Base-by-base conservation (phyloP, 2,888 invertebrate species). In the Xestia rhomboidea region DNA sequence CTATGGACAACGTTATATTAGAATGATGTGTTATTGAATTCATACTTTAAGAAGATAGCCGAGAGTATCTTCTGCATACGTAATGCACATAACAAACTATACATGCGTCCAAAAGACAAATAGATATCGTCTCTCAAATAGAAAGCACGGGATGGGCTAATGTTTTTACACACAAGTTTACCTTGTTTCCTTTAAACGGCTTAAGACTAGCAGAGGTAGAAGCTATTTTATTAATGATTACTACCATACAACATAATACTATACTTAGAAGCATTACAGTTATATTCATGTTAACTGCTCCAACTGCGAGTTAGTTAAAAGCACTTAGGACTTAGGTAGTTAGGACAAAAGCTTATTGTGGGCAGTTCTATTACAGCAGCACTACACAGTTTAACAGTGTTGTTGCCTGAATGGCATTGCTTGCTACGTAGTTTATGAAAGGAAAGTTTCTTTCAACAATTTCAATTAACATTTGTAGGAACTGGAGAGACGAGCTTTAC, bases 311-410 rank as follows among this genome's bases (percentile, higher is more conserved):
- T 60, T 21, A 85, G 76, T 76, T 67, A 51, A 15, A 75, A 82
- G 85, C 68, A 75, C 70, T 82, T 85, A 71, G 76, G 49, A 82
- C 82, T 85, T 46, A 82, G 64, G 49, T 38, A 62, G 66, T 77
- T 82, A 64, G 34, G 41, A 82, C 82, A 75, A 82, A 60, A 76
- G 82, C 82, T 46, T 82, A 82, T 68, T 71, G 82, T 82, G 44
- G 41, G 38, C 34, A 63, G 76, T 75, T 11, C 49, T 73, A 51
- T 54, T 70, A 69, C 60, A 34, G 69, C 7, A 38, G 49, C 49
- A 21, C 21, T 77, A 44, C 30, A 46, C 38, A 38, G 51, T 49
- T 51, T 7, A 27, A 30, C 76, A 24, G 44, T 49, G 27, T 34
- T 46, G 30, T n/a, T 34, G 24, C 24, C 38, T 54, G 54, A 76